Conservation (phyloP, 2,797 vertebrate species). For the Leuciscus waleckii region DNA sequence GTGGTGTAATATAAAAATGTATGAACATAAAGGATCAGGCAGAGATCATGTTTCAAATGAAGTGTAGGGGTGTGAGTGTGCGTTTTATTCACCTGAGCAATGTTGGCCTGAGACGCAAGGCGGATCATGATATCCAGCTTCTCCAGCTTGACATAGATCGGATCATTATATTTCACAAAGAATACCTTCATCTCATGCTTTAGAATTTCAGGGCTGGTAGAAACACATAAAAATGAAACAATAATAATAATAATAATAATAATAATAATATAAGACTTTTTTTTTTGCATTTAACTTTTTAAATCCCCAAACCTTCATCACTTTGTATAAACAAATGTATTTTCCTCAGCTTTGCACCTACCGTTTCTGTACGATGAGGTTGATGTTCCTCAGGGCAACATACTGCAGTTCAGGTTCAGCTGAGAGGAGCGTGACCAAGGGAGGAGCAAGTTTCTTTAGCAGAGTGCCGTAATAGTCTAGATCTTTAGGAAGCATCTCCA, state of each 20-base stretch:
- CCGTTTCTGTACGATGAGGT: conserved; percentile 98
- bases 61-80: not conserved
- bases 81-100: conserved; percentile 86
- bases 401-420: conserved; percentile 97
- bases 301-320: not conserved
- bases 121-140: conserved; percentile 99
- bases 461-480: conserved; percentile 95
- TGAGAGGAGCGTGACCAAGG: conserved; percentile 92
- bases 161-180: conserved; percentile 98
- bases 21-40: not conserved
- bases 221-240: not conserved
- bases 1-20: not conserved
- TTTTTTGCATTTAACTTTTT: not conserved
- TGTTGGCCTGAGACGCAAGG: conserved; percentile 97
- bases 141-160: conserved; percentile 97
- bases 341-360: conserved; percentile 63
- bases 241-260: too few species aligned
- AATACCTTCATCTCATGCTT: conserved; percentile 99
- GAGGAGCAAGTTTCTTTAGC: conserved; percentile 95
- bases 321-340: not conserved
- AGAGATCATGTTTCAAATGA: conserved; percentile 9
- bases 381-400: conserved; percentile 97
- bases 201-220: conserved; percentile 90
- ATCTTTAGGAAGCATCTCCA: conserved; percentile 97
- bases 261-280: not conserved